Conservation (phyloP, 2,113 vertebrate species). For the Coryphaenoides rupestris region DNA sequence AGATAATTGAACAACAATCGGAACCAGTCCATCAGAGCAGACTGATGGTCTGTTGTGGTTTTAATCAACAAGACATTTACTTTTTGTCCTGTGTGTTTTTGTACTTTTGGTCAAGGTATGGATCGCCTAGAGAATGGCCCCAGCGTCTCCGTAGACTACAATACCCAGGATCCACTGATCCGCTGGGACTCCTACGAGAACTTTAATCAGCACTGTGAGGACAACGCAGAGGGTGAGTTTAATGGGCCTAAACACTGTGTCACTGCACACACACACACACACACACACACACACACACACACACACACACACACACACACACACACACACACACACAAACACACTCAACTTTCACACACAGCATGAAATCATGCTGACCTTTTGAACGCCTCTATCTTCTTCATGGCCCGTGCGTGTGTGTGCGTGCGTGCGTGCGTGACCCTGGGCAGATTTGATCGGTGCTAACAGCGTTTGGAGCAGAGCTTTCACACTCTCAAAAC, state of each 20-base stretch:
- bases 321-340: neutral
- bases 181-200: constrained; percentile 98
- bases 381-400: constrained; percentile 33
- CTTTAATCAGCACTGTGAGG: constrained; percentile 82
- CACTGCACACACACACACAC: too few species aligned
- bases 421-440: constrained; percentile 21
- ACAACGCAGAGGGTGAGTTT: constrained; percentile 79
- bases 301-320: neutral
- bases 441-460: constrained; percentile 29
- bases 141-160: constrained; percentile 93
- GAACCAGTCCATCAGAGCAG: neutral
- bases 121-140: constrained; percentile 94
- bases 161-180: constrained; percentile 91
- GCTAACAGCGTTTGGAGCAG: constrained; percentile 26
- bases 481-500: constrained; percentile 27
- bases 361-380: constrained; percentile 3
- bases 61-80: constrained; percentile 41
- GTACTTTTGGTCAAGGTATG: constrained; percentile 75
- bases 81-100: constrained; percentile 31
- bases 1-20: too few species aligned
- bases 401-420: neutral
- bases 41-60: constrained; percentile 1
- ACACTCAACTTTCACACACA: too few species aligned
- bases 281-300: neutral
- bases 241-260: too few species aligned